Percentiles rank a stretch among this genome's conserved stretches.
phyloP scores from a whole-genome alignment of 2,888 invertebrate genomes.

The Scotopteryx bipunctaria region DNA sequence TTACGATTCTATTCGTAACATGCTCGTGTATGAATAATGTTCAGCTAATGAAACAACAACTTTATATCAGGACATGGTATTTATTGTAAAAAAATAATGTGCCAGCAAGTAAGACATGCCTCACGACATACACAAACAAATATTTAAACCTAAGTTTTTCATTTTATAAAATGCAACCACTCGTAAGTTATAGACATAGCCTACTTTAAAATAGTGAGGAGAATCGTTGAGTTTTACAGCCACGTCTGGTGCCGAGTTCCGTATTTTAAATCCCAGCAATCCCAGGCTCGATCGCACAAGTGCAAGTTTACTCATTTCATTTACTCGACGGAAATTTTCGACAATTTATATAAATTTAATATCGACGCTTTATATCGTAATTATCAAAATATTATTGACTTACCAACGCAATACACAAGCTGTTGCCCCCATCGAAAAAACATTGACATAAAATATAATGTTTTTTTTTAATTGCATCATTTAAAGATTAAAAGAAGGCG shows the following conservation, averaged over 20 bases:
- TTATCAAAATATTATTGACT: slow-evolving; percentile 41
- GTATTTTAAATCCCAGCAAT: slow-evolving; percentile 60
- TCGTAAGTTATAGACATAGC: slow-evolving; percentile 78
- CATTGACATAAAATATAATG: too few species aligned
- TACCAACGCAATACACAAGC: slow-evolving; percentile 54
- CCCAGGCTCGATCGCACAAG: slow-evolving; percentile 51
- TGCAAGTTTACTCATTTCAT: slow-evolving; percentile 28
- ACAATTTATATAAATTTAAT: slow-evolving; percentile 35
- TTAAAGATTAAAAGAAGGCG: slow-evolving; percentile 57
- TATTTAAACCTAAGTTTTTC: slow-evolving; percentile 71
- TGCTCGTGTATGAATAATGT: not conserved
- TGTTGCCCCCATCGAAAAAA: slow-evolving; percentile 59
- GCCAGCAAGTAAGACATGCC: slow-evolving; percentile 80
- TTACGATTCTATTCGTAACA: not conserved
- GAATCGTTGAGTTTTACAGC: slow-evolving; percentile 81
- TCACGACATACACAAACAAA: slow-evolving; percentile 80
- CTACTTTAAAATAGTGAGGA: slow-evolving; percentile 71
- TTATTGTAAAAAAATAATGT: slow-evolving; percentile 84
- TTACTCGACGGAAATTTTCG: slow-evolving; percentile 33
- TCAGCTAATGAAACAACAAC: slow-evolving; percentile 70
- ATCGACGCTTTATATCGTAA: slow-evolving; percentile 39
- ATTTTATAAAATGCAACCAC: slow-evolving; percentile 82
- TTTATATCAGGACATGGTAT: slow-evolving; percentile 78
- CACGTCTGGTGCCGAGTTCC: slow-evolving; percentile 59
- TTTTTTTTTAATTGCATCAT: too few species aligned